These are phyloP conservation scores for Pemphigus obesinymphae DNA, from an alignment of 1,140 invertebrate species.

Conservation along the genomic window DNA sequence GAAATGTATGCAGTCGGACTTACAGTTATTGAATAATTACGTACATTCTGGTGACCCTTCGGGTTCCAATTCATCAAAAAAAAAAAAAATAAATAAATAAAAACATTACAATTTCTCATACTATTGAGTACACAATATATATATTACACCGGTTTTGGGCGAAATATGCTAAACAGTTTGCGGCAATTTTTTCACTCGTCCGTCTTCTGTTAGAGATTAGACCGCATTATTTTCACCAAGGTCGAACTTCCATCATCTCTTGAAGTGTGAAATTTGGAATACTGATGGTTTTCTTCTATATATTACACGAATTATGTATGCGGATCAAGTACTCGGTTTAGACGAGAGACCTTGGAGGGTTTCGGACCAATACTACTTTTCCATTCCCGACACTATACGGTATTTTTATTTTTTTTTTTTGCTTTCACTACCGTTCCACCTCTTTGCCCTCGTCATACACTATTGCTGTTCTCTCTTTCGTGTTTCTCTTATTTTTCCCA, in stretches of 20 bases:
- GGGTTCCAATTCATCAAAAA: no score
- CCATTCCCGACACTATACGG: neutral
- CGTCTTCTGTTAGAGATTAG: neutral
- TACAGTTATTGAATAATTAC: no score
- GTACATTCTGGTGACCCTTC: no score
- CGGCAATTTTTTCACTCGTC: neutral
- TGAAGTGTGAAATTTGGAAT: neutral
- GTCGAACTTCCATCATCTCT: neutral
- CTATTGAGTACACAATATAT: no score
- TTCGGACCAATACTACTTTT: neutral
- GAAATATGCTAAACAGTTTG: neutral
- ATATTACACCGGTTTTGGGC: neutral
- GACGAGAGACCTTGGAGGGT: neutral
- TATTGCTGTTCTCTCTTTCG: neutral
- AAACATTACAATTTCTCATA: neutral
- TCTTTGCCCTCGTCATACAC: neutral
- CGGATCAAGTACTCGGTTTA: neutral
- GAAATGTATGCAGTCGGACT: no score
- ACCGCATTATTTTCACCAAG: neutral
- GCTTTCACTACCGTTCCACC: no score
- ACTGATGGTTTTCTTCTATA: neutral
- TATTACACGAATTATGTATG: slow-evolving; percentile 13
- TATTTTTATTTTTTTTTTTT: neutral
- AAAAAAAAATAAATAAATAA: no score
- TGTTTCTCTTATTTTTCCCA: neutral